Evolutionary conservation across 2,888 invertebrate genomes (phyloP).

Genomic region (Neoitamus cyanurus): DNA sequence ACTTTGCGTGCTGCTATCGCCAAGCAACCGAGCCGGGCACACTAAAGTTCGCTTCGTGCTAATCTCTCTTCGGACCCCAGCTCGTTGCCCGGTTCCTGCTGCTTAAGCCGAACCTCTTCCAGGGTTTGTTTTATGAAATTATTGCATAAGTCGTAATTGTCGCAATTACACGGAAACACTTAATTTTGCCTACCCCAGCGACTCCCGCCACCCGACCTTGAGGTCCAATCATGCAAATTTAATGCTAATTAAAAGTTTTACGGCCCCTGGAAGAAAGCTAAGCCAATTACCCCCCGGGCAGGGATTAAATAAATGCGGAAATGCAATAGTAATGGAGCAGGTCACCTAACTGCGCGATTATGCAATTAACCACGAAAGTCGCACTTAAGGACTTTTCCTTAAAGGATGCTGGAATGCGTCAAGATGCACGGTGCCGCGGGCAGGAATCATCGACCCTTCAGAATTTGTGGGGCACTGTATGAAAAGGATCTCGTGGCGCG

Average conservation of each 20-base stretch:
- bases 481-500: not conserved
- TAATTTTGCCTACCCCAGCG: constrained; percentile 7
- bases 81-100: constrained; percentile 25
- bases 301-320: not conserved
- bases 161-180: constrained; percentile 39
- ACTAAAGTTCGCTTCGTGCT: constrained; percentile 7
- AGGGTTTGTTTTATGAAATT: constrained; percentile 37
- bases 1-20: constrained; percentile 55
- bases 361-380: not conserved
- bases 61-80: constrained; percentile 4
- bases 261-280: not conserved
- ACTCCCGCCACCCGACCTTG: not conserved
- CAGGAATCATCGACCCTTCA: not conserved
- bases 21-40: constrained; percentile 47
- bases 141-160: constrained; percentile 42
- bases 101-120: constrained; percentile 8
- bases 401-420: too few relatives aligned
- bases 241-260: constrained; percentile 29
- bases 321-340: not conserved
- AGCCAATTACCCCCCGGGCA: not conserved
- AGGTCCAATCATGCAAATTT: constrained; percentile 29
- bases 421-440: not conserved
- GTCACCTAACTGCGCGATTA: not conserved
- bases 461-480: not conserved
- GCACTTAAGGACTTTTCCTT: not conserved